Conservation (phyloP, 2,113 vertebrate species). For the Nothoprocta pentlandii region DNA sequence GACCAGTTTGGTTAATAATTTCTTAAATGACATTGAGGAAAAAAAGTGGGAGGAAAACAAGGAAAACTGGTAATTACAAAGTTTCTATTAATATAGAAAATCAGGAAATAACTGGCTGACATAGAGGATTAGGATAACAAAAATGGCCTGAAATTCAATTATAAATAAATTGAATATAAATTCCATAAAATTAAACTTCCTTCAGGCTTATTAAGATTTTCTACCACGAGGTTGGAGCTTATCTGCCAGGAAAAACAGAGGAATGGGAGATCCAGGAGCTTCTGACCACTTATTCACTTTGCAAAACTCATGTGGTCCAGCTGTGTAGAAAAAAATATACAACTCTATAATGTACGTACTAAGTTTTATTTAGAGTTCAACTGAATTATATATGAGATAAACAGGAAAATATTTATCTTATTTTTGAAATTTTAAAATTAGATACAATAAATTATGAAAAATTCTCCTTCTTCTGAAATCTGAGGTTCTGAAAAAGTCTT, state of each 20-base stretch:
- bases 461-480: not conserved
- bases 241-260: not conserved
- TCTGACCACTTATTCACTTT: not conserved
- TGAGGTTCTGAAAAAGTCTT: not conserved
- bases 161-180: not conserved
- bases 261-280: not conserved
- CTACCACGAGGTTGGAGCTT: not conserved
- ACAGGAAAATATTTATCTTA: rapidly evolving
- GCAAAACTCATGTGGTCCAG: not conserved
- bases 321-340: not conserved
- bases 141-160: not conserved
- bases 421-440: not conserved
- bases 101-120: not conserved
- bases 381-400: not conserved
- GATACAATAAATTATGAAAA: not conserved
- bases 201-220: not conserved
- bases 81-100: not conserved
- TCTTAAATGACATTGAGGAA: not conserved
- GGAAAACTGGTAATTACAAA: not conserved
- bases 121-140: not conserved
- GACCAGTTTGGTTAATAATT: not conserved
- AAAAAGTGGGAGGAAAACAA: not conserved
- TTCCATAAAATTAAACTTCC: not conserved
- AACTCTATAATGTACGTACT: not conserved
- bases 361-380: not conserved